Evolutionary conservation across 2,113 vertebrate genomes (phyloP), one percentile per base, ranked within the genome.

Genomic region (Cathartes aura): DNA sequence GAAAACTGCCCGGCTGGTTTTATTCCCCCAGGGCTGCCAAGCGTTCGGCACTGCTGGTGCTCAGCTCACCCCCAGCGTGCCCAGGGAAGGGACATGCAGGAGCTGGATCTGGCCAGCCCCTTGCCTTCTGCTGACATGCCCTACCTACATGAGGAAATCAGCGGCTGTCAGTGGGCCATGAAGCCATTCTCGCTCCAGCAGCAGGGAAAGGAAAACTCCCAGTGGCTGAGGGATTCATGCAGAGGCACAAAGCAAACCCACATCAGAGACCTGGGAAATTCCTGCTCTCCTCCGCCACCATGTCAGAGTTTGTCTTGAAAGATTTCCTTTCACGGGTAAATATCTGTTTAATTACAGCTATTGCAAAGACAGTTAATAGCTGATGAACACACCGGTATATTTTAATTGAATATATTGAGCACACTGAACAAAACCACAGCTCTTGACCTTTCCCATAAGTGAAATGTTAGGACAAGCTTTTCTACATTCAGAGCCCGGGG

Each of bases 331-430:
- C 91, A 66, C 19, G 45, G 50, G 66, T 62, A 92, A 68, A 56
- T 23, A 50, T 94, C 92, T 93, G 64, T 94, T 96, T 97, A 97
- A 97, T 98, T 96, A 96, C 91, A 91, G 76, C 84, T 94, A 96
- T 87, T 78, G 87, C 91, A 94, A 95, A 95, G 95, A 74, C 88
- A 48, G 26, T 87, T 93, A 96, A 96, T 91, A 97, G 87, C 89
- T 97, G 95, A 93, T 91, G 93, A 96, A 87, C 93, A 96, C 5
- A 24, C 62, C 90, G 87, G 84, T 93, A 48, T 93, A 63, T 95
- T 96, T 96, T 95, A 96, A 96, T 96, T 91, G 85, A 96, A 97
- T 94, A 94, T 93, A 94, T 63, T 24, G 76, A 98, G 60, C 78
- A 83, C 0, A 1, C 87, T 78, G 96, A 98, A 96, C 87, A 96